Conservation (phyloP, 2,888 invertebrate genomes). For the Amphimallon solstitiale region DNA sequence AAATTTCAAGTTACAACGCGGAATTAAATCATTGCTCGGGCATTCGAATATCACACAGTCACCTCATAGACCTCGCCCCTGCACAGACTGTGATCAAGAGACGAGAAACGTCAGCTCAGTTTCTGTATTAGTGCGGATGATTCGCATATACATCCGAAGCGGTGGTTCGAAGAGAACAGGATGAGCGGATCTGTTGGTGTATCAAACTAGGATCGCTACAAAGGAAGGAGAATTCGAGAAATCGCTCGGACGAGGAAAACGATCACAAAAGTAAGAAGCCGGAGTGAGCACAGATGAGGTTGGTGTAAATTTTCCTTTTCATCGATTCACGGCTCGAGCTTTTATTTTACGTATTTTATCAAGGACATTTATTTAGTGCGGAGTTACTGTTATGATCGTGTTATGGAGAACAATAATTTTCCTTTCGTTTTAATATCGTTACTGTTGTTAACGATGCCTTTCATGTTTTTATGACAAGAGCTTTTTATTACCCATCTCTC, state of each 20-base stretch:
- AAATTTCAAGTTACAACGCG: constrained; percentile 11
- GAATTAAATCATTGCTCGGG: constrained; percentile 20
- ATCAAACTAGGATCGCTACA: background rate
- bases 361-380: constrained; percentile 34
- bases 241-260: background rate
- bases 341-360: constrained; percentile 36
- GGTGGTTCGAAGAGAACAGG: too few species aligned
- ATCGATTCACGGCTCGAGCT: constrained; percentile 39
- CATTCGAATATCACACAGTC: background rate
- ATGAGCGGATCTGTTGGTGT: too few species aligned
- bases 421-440: constrained; percentile 36
- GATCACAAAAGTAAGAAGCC: background rate
- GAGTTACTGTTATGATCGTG: constrained; percentile 34
- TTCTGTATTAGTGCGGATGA: too few species aligned
- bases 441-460: constrained; percentile 35
- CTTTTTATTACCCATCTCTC: constrained; percentile 23
- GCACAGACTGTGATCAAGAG: background rate
- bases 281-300: constrained; percentile 22
- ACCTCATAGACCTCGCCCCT: background rate
- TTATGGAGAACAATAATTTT: constrained; percentile 34
- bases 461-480: constrained; percentile 29
- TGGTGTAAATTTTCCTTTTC: constrained; percentile 43
- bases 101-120: background rate
- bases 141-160: constrained; percentile 4
- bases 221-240: background rate